phyloP scores from a whole-genome alignment of 2,113 vertebrate genomes.

The Heterotis niloticus region DNA sequence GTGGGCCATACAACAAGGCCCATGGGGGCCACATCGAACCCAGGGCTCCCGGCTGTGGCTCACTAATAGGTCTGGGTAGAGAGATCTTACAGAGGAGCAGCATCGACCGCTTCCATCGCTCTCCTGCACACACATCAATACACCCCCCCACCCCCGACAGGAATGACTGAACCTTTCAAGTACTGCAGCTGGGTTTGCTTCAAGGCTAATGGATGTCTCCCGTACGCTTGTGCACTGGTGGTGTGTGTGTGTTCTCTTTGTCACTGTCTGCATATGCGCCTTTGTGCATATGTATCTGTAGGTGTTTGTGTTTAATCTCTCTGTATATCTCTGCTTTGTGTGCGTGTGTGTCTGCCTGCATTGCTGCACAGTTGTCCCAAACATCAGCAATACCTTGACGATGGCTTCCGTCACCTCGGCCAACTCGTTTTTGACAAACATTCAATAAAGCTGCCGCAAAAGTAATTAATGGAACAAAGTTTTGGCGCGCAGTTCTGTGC shows the following conservation, averaged over 20 bases:
- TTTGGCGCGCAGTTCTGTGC: not conserved
- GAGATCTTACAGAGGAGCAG: not conserved
- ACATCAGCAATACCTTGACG: too few relatives aligned
- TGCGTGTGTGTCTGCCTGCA: not conserved
- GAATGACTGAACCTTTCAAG: not conserved
- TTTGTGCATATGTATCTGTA: not conserved
- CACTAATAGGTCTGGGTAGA: not conserved
- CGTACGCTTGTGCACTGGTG: not conserved
- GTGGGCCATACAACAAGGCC: not conserved
- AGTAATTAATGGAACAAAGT: not conserved
- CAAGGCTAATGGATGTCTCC: slow-evolving; percentile 12
- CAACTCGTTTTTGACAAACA: not conserved
- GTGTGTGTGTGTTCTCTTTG: not conserved
- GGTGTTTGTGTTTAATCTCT: not conserved
- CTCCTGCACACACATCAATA: not conserved
- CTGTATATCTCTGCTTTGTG: not conserved
- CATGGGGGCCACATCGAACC: not conserved
- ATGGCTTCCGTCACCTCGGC: not conserved
- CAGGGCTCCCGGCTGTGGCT: not conserved
- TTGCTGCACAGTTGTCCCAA: not conserved
- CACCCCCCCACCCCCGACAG: not conserved
- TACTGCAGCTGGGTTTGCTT: slow-evolving; percentile 12
- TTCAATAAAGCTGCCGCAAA: not conserved
- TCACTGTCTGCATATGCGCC: not conserved
- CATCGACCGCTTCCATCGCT: not conserved